A percentile compares a stretch with the other conserved stretches of the same genome.
Conservation (phyloP, 2,113 vertebrate genomes). For the Apus apus region DNA sequence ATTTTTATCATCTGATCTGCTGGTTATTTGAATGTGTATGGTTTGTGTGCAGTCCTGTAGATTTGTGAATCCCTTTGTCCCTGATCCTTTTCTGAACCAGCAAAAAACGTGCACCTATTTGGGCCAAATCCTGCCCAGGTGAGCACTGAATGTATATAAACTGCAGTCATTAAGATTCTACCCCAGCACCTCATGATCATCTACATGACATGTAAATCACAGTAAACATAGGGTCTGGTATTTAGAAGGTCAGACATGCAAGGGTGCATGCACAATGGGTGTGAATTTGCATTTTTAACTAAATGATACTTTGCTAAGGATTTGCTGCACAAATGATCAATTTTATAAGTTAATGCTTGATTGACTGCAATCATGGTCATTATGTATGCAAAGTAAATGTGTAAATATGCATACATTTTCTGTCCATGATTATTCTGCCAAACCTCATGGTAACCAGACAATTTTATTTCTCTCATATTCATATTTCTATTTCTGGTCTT, state of each 20-base stretch:
- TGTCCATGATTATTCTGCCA: background rate
- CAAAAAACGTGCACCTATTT: background rate
- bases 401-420: background rate
- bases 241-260: conserved; percentile 40
- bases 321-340: background rate
- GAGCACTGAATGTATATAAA: background rate
- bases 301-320: background rate
- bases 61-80: background rate
- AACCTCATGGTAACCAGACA: background rate
- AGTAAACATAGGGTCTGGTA: conserved; percentile 18
- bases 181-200: background rate
- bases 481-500: background rate
- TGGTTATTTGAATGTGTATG: background rate
- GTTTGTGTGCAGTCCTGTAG: background rate
- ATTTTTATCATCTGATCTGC: background rate
- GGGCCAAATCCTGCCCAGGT: background rate
- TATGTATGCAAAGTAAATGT: background rate
- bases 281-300: background rate
- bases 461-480: background rate
- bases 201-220: background rate
- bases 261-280: background rate
- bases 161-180: background rate
- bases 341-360: background rate
- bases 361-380: background rate
- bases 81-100: background rate